These are phyloP conservation scores for Drosophila setifemur DNA, from an alignment of 1,140 invertebrate species.

Conservation along the genomic window DNA sequence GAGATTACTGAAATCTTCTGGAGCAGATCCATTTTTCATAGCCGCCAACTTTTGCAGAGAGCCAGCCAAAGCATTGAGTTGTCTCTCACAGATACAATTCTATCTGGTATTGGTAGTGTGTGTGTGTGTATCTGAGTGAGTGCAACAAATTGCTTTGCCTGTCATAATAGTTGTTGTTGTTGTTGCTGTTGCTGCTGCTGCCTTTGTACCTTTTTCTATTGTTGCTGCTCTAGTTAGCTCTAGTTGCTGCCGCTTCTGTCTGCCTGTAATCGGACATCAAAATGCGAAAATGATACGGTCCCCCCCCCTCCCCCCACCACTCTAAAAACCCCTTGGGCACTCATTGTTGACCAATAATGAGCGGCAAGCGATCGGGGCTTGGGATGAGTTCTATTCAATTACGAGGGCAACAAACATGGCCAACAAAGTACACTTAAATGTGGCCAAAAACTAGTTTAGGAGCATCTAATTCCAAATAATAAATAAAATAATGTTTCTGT, in stretches of 20 bases:
- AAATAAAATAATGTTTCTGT: too few relatives aligned
- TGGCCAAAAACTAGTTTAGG: too few relatives aligned
- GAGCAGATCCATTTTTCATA: constrained; percentile 82
- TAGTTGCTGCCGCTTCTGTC: too few relatives aligned
- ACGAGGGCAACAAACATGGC: too few relatives aligned
- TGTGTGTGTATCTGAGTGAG: constrained; percentile 41
- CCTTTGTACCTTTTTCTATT: constrained; percentile 67
- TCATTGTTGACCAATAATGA: constrained; percentile 69
- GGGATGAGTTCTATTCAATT: constrained; percentile 13
- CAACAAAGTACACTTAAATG: too few relatives aligned
- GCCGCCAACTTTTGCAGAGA: constrained; percentile 57
- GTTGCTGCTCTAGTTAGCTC: constrained; percentile 73
- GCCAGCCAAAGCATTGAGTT: constrained; percentile 61
- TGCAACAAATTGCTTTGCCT: constrained; percentile 77
- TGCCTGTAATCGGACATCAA: constrained; percentile 72
- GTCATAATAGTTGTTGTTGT: constrained; percentile 70
- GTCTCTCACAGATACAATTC: constrained; percentile 56
- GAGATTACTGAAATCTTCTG: constrained; percentile 83
- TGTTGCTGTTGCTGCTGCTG: constrained; percentile 25
- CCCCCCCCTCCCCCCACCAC: not conserved
- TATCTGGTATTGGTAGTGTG: constrained; percentile 17
- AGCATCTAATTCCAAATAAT: too few relatives aligned
- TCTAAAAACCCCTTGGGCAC: not conserved
- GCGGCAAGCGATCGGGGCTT: not conserved
- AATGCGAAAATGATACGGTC: constrained; percentile 75